Evolutionary conservation across 2,797 vertebrate genomes (phyloP), one percentile per base, ranked within the genome.

Genomic region (Smutsia gigantea): DNA sequence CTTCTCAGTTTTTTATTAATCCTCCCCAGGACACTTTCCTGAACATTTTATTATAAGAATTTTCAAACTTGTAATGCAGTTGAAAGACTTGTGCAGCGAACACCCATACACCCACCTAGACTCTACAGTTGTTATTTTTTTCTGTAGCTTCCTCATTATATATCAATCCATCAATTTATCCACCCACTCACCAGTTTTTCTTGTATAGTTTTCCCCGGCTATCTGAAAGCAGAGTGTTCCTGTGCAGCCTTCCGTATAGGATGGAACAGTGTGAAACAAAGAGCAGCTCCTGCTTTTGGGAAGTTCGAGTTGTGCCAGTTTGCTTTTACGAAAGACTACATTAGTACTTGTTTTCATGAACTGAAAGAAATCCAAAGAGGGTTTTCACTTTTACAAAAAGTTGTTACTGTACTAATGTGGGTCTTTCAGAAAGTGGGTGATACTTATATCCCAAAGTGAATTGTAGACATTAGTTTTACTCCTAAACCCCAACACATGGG

Each of bases 41-140:
- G 79, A 87, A 94, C 21, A 82, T 78, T 93, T 84, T 93, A 68
- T 77, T 82, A 87, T 37, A 63, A 96, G 74, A 83, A 79, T 86
- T 90, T 96, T 93, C 27, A 82, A 93, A 39, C 21, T 2, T 84
- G 14, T 39, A 84, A 18, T 84, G 94, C 89, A 68, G 68, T 55
- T 69, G 55, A 90, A 89, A 89, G 57, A 93, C 79, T 68, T 57
- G 14, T 75, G 63, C 46, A 86, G 34, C 75, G 12, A 88, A 64
- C 1, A 46, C 14, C 12, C 27, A 49, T 34, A 69, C 23, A 79
- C 42, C 25, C n/a, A 90, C 11, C 42, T 92, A 63, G 34, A 93
- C 72, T 88, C 75, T 90, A 42, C 13, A 64, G 21, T 74, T 46
- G 23, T 86, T 95, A 75, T 12, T 59, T 93, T 97, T 91, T 85